Evolutionary conservation across 1,140 invertebrate genomes (phyloP), one percentile per base, ranked within the genome.

Genomic region (Cydia splendana): DNA sequence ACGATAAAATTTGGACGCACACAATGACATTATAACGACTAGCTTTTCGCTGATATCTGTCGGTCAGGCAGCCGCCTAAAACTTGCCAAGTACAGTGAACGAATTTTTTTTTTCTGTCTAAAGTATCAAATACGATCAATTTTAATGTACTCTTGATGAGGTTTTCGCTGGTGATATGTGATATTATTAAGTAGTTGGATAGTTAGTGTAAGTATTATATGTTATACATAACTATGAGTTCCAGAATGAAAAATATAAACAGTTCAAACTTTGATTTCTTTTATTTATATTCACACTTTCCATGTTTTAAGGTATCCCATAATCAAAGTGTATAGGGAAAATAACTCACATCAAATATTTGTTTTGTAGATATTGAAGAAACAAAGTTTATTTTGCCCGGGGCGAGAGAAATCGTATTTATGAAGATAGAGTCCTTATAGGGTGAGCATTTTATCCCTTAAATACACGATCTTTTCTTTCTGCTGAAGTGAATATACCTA

Each of bases 81-180:
- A 75, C 82, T 86, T 85, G 84, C 84, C 83, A 88, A 88, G 18
- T 20, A 75, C 75, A 78, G 67, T 77, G n/a, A 53, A 51, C 48
- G 42, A 9, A 13, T 51, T 12, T 48, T 53, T 10, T 53, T 53
- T 4, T 51, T 15, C 48, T 15, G 12, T 13, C 5, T 6, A 34
- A 53, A 18, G 51, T 53, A 53, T 53, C 51, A 53, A 18, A 4
- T 48, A 2, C 2, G 13, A 48, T 48, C 45, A 48, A 48, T 15
- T 53, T 5, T 53, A 24, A 24, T 24, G 24, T 24, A 53, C 15
- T 53, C 65, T 65, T 81, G 51, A 76, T n/a, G 74, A 38, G 30
- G 62, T 73, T 76, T 77, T 76, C 87, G 88, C 88, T 90, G 87
- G 80, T 90, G 90, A 91, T 90, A 91, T 92, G 90, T 92, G 90